Conservation (phyloP, 2,113 vertebrate genomes). For the Amphilophus citrinellus region DNA sequence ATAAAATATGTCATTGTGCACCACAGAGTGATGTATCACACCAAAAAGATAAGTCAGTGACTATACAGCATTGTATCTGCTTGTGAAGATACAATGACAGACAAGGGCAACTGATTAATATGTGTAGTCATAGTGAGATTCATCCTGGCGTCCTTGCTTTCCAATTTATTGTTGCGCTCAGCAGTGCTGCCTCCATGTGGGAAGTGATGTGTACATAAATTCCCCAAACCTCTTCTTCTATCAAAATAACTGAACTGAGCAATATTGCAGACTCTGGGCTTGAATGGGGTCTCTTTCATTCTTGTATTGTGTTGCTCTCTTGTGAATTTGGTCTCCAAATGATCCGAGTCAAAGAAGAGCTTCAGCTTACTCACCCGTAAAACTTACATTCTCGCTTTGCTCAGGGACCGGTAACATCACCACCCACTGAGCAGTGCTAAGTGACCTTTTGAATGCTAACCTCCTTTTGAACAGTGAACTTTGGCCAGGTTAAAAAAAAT, state of each 20-base stretch:
- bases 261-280: background rate
- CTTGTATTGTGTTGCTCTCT: background rate
- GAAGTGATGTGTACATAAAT: constrained; percentile 5
- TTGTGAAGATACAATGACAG: background rate
- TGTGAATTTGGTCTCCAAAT: constrained; percentile 17
- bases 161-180: constrained; percentile 7
- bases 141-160: background rate
- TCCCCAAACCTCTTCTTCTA: background rate
- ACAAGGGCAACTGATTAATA: background rate
- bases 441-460: constrained; percentile 63
- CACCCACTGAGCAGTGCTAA: background rate
- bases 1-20: background rate
- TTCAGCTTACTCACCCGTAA: background rate
- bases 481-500: constrained; percentile 52
- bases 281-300: background rate
- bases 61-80: background rate
- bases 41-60: background rate
- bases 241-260: background rate
- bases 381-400: constrained; percentile 2
- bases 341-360: background rate
- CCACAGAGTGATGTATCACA: background rate
- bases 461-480: constrained; percentile 57
- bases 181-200: background rate
- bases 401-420: background rate
- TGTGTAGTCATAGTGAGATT: background rate